Percentiles rank a stretch among this genome's conserved stretches.
These are phyloP conservation scores for Elanus axillaris DNA, from an alignment of 2,113 vertebrate genomes.

Conservation along the genomic window DNA sequence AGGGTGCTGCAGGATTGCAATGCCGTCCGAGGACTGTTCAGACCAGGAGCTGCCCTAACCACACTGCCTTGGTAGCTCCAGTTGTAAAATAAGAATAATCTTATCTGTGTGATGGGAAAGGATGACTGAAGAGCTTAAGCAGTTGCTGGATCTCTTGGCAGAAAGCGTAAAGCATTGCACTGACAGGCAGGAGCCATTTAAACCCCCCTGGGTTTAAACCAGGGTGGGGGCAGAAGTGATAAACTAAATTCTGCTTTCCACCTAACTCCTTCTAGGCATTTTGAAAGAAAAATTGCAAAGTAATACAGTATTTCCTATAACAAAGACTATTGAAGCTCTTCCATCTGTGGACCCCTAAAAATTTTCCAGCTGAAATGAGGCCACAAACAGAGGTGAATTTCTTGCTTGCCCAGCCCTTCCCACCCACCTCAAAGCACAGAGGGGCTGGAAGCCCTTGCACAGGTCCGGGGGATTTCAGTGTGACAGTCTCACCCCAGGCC, in stretches of 20 bases:
- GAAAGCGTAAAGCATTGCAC: neutral
- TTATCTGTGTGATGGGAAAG: neutral
- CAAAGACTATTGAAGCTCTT: neutral
- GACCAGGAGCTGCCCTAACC: neutral
- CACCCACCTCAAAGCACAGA: rapidly evolving
- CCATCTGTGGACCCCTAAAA: neutral
- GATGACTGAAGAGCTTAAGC: neutral
- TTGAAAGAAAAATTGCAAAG: neutral
- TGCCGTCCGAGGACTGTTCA: neutral
- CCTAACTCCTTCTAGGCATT: neutral
- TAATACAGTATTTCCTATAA: neutral
- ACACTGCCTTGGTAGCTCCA: neutral
- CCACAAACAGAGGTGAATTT: neutral
- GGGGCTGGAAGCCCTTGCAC: neutral
- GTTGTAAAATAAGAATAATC: neutral
- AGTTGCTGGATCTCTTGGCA: neutral
- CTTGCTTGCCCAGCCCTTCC: neutral
- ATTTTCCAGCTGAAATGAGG: neutral
- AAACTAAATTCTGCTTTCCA: neutral
- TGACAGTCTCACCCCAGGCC: no score
- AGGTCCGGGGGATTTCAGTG: neutral
- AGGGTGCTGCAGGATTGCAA: neutral
- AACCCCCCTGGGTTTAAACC: neutral
- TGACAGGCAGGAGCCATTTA: neutral
- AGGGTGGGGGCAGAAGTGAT: neutral